A percentile compares a stretch with the other conserved stretches of the same genome.
Conservation (phyloP, 2,113 vertebrate genomes). For the Leucosticte australis region DNA sequence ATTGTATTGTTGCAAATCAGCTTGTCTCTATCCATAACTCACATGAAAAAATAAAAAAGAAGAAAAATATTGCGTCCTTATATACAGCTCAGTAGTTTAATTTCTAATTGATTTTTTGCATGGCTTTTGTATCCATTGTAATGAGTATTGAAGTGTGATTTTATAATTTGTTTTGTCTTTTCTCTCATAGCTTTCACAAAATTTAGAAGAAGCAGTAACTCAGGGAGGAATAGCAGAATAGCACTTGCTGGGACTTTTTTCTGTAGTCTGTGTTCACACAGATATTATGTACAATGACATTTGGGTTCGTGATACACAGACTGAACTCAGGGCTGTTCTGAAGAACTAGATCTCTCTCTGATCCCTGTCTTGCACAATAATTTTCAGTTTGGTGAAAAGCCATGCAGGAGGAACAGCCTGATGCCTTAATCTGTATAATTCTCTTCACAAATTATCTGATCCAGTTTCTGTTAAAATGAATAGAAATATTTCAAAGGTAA, state of each 20-base stretch:
- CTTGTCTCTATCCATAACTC: background rate
- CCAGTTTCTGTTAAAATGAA: background rate
- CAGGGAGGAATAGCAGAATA: background rate
- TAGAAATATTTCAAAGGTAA: background rate
- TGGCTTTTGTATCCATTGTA: background rate
- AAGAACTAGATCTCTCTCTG: background rate
- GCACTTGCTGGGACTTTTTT: background rate
- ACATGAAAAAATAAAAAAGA: background rate
- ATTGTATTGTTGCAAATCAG: background rate
- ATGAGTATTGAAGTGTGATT: background rate
- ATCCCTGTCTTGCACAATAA: background rate
- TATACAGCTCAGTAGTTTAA: background rate
- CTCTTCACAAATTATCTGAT: background rate
- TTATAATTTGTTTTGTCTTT: background rate
- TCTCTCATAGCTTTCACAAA: background rate
- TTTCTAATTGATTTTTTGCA: background rate
- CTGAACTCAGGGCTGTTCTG: background rate
- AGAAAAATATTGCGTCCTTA: background rate
- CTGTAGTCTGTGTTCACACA: background rate
- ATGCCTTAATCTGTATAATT: background rate
- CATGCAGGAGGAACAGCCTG: background rate
- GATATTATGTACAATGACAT: background rate
- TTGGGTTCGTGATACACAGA: background rate
- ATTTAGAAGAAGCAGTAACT: background rate
- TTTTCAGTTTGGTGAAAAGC: background rate